Conservation (phyloP, 2,888 invertebrate genomes). For the Phengaris alcon region DNA sequence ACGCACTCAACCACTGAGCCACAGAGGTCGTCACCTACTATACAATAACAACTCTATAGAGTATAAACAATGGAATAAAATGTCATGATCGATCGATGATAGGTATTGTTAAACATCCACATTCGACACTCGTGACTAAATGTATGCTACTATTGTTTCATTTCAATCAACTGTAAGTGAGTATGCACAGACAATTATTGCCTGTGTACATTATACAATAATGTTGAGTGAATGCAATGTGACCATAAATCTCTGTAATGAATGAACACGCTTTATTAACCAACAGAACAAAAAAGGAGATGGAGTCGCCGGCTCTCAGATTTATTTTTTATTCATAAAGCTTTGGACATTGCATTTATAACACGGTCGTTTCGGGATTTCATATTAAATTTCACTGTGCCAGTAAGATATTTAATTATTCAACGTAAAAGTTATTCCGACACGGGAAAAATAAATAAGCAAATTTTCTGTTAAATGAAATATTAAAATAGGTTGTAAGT, state of each 20-base stretch:
- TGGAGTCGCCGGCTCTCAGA: background rate
- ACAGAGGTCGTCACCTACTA: too few relatives aligned
- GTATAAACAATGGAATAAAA: too few relatives aligned
- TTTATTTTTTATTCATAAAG: constrained; percentile 21
- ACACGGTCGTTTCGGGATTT: constrained; percentile 4
- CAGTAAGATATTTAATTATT: background rate
- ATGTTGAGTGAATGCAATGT: constrained; percentile 26
- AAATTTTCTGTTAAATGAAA: too few relatives aligned
- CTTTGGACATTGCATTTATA: constrained; percentile 19
- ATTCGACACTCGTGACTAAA: background rate
- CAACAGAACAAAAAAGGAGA: constrained; percentile 23
- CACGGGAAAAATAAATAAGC: background rate
- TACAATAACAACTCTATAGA: too few relatives aligned
- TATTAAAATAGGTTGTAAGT: too few relatives aligned
- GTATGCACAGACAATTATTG: background rate
- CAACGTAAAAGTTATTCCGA: background rate
- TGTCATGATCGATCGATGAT: too few relatives aligned
- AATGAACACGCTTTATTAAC: constrained; percentile 31
- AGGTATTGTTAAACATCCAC: background rate
- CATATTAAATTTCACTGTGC: background rate
- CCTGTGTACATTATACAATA: constrained; percentile 13
- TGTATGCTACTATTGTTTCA: background rate
- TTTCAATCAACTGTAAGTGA: background rate
- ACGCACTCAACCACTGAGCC: too few relatives aligned
- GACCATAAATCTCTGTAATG: constrained; percentile 31